A percentile compares a stretch with the other conserved stretches of the same genome.
phyloP scores from a whole-genome alignment of 2,888 invertebrate species.

The Endomychus coccineus region DNA sequence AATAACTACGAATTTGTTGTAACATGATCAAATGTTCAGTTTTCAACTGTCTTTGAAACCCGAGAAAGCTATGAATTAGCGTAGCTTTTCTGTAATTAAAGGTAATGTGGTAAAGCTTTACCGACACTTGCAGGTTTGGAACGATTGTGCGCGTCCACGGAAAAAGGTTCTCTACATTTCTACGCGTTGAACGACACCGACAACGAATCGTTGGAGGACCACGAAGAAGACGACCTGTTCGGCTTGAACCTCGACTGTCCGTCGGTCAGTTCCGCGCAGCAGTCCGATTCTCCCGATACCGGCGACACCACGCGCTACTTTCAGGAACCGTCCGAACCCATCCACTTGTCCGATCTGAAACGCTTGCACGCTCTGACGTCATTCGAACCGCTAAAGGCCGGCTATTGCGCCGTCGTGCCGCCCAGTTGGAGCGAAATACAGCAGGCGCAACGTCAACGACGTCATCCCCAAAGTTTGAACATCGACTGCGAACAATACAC shows the following conservation, averaged over 20 bases:
- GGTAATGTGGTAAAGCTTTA: too few relatives aligned
- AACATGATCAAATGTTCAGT: too few relatives aligned
- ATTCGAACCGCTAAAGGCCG: constrained; percentile 61
- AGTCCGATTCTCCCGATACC: constrained; percentile 29
- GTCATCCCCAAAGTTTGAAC: constrained; percentile 75
- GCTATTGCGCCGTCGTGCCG: constrained; percentile 82
- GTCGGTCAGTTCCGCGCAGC: constrained; percentile 18
- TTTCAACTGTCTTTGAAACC: too few relatives aligned
- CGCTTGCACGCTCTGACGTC: constrained; percentile 66
- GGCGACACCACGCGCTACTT: constrained; percentile 33
- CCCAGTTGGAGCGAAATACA: constrained; percentile 92
- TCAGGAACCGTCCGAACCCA: constrained; percentile 34
- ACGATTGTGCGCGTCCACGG: constrained; percentile 76
- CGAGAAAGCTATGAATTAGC: too few relatives aligned
- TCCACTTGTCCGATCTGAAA: constrained; percentile 41
- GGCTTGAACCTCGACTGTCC: constrained; percentile 19
- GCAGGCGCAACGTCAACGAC: constrained; percentile 81
- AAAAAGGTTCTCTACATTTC: constrained; percentile 73
- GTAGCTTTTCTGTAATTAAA: too few relatives aligned
- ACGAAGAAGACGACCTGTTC: constrained; percentile 59
- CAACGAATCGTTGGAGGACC: constrained; percentile 63
- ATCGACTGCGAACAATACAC: constrained; percentile 63
- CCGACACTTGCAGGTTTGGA: constrained; percentile 55
- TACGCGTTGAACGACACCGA: constrained; percentile 68
- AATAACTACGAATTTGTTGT: too few relatives aligned